Conservation (phyloP, 2,113 vertebrate genomes). For the Grus americana region DNA sequence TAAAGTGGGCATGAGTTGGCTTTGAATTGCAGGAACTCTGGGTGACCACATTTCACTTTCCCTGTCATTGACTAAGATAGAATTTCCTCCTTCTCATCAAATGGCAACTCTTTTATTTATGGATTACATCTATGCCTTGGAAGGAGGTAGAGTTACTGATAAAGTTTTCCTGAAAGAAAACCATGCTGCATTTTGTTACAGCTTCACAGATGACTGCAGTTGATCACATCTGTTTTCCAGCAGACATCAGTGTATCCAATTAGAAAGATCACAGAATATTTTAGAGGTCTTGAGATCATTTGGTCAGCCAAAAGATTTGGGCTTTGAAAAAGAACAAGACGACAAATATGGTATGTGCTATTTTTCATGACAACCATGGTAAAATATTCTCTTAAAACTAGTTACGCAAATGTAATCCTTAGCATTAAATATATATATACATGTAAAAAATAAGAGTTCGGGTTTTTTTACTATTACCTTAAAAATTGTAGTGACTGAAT, state of each 20-base stretch:
- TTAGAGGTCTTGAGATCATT: slow-evolving; percentile 34
- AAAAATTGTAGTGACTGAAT: not conserved
- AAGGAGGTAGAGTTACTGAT: slow-evolving; percentile 52
- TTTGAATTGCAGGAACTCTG: slow-evolving; percentile 44
- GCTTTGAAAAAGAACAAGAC: slow-evolving; percentile 20
- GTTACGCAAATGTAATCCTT: not conserved
- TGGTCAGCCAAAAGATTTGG: slow-evolving; percentile 32
- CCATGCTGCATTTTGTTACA: slow-evolving; percentile 9
- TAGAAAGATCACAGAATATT: slow-evolving; percentile 60
- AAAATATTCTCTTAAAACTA: not conserved
- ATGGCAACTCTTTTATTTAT: slow-evolving; percentile 35
- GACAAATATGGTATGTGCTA: not conserved
- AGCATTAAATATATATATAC: not conserved
- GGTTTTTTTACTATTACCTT: not conserved
- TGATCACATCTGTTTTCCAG: slow-evolving; percentile 65
- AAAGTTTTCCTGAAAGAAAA: slow-evolving; percentile 4
- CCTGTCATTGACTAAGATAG: slow-evolving; percentile 36
- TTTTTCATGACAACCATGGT: not conserved
- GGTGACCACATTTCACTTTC: slow-evolving; percentile 56
- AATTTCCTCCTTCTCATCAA: slow-evolving; percentile 58
- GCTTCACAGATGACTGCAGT: slow-evolving; percentile 41
- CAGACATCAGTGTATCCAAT: slow-evolving; percentile 46
- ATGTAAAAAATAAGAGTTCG: not conserved
- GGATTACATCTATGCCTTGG: slow-evolving; percentile 25
- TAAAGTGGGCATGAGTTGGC: slow-evolving; percentile 44